Evolutionary conservation across 2,888 invertebrate species (phyloP).

Genomic region (Acanthosepion esculentum): DNA sequence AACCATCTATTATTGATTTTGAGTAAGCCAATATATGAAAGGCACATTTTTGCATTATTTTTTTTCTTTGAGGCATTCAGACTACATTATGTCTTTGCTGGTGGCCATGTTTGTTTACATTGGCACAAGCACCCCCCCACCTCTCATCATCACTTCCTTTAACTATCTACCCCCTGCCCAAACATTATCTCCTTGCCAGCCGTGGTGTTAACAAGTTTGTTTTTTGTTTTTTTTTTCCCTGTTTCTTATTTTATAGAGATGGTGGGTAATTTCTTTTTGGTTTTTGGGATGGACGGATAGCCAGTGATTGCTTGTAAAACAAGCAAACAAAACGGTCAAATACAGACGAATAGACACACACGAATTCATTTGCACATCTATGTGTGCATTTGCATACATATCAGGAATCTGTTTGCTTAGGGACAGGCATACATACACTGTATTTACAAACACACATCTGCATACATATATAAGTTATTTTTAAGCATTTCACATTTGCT

Average conservation of each 20-base stretch:
- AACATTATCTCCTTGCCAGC: no score
- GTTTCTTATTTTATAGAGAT: no score
- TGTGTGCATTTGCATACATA: constrained; percentile 9
- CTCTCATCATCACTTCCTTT: no score
- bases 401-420: neutral
- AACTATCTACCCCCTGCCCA: no score
- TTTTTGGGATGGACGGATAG: neutral
- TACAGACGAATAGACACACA: neutral
- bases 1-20: no score
- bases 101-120: constrained; percentile 33
- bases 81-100: constrained; percentile 13
- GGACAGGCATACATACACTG: neutral
- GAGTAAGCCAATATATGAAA: no score
- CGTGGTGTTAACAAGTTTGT: no score
- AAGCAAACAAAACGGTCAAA: neutral
- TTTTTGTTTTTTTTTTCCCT: no score
- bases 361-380: neutral
- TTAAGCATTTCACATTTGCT: no score
- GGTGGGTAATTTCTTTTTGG: neutral
- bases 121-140: neutral
- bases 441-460: neutral
- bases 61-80: neutral
- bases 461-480: neutral
- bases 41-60: neutral
- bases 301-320: constrained; percentile 16